Conservation (phyloP, 2,888 invertebrate genomes). For the Folsomia candida region DNA sequence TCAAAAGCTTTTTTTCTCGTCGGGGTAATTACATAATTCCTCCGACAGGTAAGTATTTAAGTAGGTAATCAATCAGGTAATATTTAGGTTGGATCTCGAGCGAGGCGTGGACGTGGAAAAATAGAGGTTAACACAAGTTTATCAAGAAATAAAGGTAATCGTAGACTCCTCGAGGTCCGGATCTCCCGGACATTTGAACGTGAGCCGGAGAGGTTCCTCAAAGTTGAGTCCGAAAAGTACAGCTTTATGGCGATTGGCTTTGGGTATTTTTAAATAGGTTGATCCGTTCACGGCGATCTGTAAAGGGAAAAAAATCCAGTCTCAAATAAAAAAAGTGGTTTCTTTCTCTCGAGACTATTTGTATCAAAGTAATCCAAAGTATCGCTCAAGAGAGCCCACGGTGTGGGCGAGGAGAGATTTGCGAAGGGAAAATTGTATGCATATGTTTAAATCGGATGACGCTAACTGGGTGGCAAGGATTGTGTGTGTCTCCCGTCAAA, state of each 20-base stretch:
- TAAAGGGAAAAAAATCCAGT: constrained; percentile 19
- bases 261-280: constrained; percentile 48
- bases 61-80: too few relatives aligned
- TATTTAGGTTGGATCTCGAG: background rate
- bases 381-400: too few relatives aligned
- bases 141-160: constrained; percentile 44
- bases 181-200: constrained; percentile 42
- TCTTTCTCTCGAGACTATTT: background rate
- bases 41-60: too few relatives aligned
- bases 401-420: too few relatives aligned
- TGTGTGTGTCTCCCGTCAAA: too few relatives aligned
- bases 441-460: too few relatives aligned
- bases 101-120: background rate
- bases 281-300: constrained; percentile 51
- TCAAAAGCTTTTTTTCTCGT: too few relatives aligned
- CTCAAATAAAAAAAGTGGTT: background rate
- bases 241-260: constrained; percentile 49
- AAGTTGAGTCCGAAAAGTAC: constrained; percentile 51
- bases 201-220: constrained; percentile 44
- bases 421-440: too few relatives aligned
- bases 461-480: too few relatives aligned
- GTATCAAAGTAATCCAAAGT: background rate
- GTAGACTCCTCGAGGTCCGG: constrained; percentile 40
- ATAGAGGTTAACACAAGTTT: background rate
- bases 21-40: background rate